Base-by-base conservation (phyloP, 2,113 vertebrate genomes). In the Brachirus orientalis region DNA sequence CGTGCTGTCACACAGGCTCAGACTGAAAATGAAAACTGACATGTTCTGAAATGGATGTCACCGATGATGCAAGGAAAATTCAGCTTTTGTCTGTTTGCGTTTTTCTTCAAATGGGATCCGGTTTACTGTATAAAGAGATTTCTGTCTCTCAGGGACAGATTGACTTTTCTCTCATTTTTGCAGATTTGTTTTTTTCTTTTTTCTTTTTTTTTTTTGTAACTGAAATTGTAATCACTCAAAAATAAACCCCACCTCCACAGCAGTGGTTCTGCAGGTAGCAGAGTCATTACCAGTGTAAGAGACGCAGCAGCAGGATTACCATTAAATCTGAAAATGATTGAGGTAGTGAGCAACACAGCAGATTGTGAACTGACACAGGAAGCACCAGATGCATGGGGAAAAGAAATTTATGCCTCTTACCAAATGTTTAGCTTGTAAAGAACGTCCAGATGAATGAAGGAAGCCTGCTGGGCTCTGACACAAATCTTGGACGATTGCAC, bases 271-370 rank as follows among this genome's bases (percentile, higher is more conserved):
- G 53, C 17, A 8, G 7, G 56, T 45, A 44, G 66, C n/a, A 1
- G 17, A 69, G 68, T 48, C 52, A 68, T 48, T 60, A 64, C 17
- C 7, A 51, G 47, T 38, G 54, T 38, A 19, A 37, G 50, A 75
- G 53, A 56, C 37, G 38, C 57, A 58, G 59, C 65, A 4, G 51
- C 47, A 40, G 57, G 36, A 53, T 46, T 46, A 52, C 65, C 54
- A 82, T 78, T 69, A 67, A 52, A 65, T 72, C 63, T 57, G 65
- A 60, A 57, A 64, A 65, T 76, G 63, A 73, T 87, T 65, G 65
- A 66, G 45, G 7, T 14, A 44, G 48, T 50, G 63, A 47, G 48
- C 45, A 60, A 47, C 75, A 84, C 9, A 67, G 55, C 47, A 62
- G 56, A 37, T 56, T 66, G 67, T 36, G 74, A 84, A 87, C 36